Conservation (phyloP, 2,113 vertebrate species). For the Nesoenas mayeri region DNA sequence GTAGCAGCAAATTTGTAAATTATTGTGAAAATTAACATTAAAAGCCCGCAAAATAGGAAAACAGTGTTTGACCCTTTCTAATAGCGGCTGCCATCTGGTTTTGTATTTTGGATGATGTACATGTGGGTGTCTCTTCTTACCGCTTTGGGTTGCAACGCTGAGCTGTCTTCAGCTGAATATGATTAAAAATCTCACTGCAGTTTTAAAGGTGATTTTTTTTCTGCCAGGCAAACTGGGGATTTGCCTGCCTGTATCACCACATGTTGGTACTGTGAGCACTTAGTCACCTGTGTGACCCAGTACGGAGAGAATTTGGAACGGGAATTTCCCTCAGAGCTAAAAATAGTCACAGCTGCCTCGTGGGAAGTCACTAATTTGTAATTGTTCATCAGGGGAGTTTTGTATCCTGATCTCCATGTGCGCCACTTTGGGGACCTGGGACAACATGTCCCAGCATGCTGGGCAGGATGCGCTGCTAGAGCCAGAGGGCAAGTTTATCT, state of each 20-base stretch:
- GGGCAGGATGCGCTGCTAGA: too few relatives aligned
- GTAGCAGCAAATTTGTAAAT: slow-evolving; percentile 11
- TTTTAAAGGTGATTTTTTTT: background rate
- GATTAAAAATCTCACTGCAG: background rate
- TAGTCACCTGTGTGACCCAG: background rate
- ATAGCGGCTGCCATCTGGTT: background rate
- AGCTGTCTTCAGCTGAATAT: background rate
- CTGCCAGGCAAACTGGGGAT: background rate
- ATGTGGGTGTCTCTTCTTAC: background rate
- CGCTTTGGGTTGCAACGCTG: background rate
- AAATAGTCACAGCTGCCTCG: background rate
- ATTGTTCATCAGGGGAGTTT: background rate
- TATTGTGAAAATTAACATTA: slow-evolving; percentile 44
- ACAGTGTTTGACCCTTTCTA: background rate
- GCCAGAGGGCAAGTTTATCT: background rate
- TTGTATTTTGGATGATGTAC: background rate
- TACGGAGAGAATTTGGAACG: background rate
- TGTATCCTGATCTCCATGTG: background rate
- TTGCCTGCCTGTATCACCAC: background rate
- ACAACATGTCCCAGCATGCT: background rate
- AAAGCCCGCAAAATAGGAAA: slow-evolving; percentile 4
- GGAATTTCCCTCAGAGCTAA: background rate
- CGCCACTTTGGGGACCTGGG: background rate
- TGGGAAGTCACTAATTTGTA: background rate
- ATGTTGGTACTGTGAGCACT: too few relatives aligned